These are phyloP conservation scores for Ceyx erithaca DNA, from an alignment of 2,797 vertebrate species.

Conservation along the genomic window DNA sequence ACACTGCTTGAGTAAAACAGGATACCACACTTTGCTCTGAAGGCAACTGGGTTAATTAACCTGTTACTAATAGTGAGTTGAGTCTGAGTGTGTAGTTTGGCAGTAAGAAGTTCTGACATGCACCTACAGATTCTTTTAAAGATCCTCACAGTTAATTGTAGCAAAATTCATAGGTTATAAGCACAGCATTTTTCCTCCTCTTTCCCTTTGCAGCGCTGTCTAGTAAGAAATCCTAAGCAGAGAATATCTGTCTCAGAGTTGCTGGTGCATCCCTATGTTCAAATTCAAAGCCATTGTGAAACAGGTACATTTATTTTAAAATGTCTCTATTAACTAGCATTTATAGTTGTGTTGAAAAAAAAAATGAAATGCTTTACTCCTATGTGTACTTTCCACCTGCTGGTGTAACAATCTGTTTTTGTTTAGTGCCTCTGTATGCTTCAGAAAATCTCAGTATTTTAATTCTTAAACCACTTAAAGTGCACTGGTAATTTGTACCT, in stretches of 20 bases:
- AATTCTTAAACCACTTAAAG: neutral
- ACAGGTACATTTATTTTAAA: constrained; percentile 78
- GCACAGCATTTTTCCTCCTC: neutral
- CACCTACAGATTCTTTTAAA: neutral
- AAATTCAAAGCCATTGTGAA: constrained; percentile 83
- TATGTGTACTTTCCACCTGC: neutral
- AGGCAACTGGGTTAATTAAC: neutral
- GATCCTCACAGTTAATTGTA: neutral
- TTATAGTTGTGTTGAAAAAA: neutral
- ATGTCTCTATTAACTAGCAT: neutral
- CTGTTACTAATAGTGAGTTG: neutral
- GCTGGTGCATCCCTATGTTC: constrained; percentile 90
- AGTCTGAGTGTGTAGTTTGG: neutral
- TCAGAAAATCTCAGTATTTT: neutral
- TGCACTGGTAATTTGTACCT: neutral
- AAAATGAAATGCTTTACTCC: neutral
- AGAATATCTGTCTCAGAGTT: constrained; percentile 91
- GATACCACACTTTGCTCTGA: neutral
- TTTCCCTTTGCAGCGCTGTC: constrained; percentile 81
- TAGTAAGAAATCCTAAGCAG: constrained; percentile 91
- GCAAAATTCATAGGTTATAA: neutral
- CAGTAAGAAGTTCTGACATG: neutral
- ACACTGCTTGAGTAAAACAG: neutral
- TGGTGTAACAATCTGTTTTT: neutral
- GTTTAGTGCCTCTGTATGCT: neutral